Percentiles rank a stretch among this genome's conserved stretches.
Evolutionary conservation across 2,888 invertebrate genomes (phyloP).

Genomic region (Drosophila ustulata): DNA sequence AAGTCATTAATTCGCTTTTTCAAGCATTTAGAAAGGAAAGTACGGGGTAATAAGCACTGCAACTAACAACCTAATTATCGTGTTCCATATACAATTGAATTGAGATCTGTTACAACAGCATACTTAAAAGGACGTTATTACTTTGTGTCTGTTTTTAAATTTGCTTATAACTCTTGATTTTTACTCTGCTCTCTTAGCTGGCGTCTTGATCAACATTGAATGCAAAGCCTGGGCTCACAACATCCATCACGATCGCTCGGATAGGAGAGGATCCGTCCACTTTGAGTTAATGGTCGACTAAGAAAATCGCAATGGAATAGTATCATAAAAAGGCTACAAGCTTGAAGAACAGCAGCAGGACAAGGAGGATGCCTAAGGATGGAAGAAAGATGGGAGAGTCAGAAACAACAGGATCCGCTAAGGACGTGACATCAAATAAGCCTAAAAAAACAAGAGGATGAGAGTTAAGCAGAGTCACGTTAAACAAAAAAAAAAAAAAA

Average conservation of each 20-base stretch:
- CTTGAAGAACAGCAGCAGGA: constrained; percentile 49
- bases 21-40: neutral
- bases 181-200: constrained; percentile 86
- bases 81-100: neutral
- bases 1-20: constrained; percentile 1
- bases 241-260: constrained; percentile 93
- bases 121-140: no score
- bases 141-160: no score
- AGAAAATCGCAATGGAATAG: constrained; percentile 74
- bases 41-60: neutral
- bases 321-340: constrained; percentile 38
- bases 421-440: constrained; percentile 29
- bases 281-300: constrained; percentile 97
- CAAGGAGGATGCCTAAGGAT: constrained; percentile 25
- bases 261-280: constrained; percentile 96
- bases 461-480: constrained; percentile 54
- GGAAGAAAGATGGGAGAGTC: neutral
- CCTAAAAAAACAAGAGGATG: constrained; percentile 34
- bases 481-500: constrained; percentile 29
- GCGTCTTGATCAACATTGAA: constrained; percentile 96
- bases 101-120: neutral
- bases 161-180: neutral
- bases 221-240: constrained; percentile 97
- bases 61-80: neutral
- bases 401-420: constrained; percentile 13